Evolutionary conservation across 2,888 invertebrate genomes (phyloP).

Genomic region (Cryptocephalus moraei): DNA sequence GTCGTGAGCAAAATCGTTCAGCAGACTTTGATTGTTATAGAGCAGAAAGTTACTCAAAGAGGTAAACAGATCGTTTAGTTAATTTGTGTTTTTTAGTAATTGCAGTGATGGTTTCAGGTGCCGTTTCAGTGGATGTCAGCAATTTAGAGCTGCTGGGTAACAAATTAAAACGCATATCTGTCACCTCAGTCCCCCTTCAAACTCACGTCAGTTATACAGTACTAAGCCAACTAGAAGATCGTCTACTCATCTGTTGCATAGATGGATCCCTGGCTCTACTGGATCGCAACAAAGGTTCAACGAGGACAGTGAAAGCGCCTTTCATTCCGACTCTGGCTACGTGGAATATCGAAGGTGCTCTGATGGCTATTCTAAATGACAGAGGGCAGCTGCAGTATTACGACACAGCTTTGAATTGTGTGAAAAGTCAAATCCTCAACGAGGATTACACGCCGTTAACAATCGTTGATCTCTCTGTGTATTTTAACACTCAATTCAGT

Average conservation of each 20-base stretch:
- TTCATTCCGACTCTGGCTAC: slow-evolving; percentile 66
- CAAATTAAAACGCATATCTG: slow-evolving; percentile 51
- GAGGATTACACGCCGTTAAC: slow-evolving; percentile 54
- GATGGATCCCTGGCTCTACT: slow-evolving; percentile 76
- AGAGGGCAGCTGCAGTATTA: slow-evolving; percentile 66
- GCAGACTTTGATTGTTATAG: slow-evolving; percentile 61
- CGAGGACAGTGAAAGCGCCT: slow-evolving; percentile 64
- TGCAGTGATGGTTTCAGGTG: slow-evolving; percentile 27
- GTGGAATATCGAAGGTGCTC: slow-evolving; percentile 63
- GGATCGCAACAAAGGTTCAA: slow-evolving; percentile 64
- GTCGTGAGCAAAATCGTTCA: slow-evolving; percentile 63
- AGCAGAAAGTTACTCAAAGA: slow-evolving; percentile 68
- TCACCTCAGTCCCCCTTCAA: slow-evolving; percentile 59
- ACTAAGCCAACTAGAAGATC: slow-evolving; percentile 62
- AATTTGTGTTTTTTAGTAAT: too few relatives aligned
- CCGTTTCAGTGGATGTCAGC: slow-evolving; percentile 62
- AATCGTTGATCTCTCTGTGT: slow-evolving; percentile 52
- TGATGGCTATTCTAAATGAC: slow-evolving; percentile 59
- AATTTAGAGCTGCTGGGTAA: slow-evolving; percentile 50
- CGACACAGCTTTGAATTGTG: slow-evolving; percentile 57
- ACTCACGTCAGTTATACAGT: slow-evolving; percentile 57
- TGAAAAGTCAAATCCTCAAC: slow-evolving; percentile 55
- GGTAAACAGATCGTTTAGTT: slow-evolving; percentile 22
- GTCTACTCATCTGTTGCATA: slow-evolving; percentile 68
- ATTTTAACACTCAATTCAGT: slow-evolving; percentile 40